phyloP scores from a whole-genome alignment of 2,797 vertebrate species.

The Pipistrellus pygmaeus region DNA sequence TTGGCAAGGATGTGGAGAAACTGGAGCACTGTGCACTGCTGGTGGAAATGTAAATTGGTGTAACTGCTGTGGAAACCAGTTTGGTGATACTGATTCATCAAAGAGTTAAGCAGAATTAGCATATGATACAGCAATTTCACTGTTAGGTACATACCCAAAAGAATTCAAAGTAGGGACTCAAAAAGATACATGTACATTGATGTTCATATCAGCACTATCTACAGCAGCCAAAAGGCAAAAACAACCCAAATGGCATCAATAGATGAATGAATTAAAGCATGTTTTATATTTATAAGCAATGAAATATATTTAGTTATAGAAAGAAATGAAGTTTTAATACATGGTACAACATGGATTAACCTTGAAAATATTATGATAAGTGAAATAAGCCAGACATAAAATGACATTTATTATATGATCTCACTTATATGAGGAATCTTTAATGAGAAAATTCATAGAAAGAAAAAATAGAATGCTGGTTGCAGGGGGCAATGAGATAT shows the following conservation, averaged over 20 bases:
- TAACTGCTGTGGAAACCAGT: not conserved
- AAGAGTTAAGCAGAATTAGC: not conserved
- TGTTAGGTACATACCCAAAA: not conserved
- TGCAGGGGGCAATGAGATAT: not conserved
- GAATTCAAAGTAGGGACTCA: not conserved
- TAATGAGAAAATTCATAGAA: constrained; percentile 3
- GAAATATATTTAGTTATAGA: not conserved
- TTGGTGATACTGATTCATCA: not conserved
- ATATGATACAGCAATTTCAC: not conserved
- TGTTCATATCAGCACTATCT: not conserved
- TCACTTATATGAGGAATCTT: not conserved
- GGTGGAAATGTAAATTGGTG: not conserved
- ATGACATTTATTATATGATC: not conserved
- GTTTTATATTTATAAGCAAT: not conserved
- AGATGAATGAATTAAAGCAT: not conserved
- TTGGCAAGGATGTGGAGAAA: not conserved
- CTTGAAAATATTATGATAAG: not conserved
- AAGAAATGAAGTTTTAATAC: not conserved
- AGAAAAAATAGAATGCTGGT: not conserved
- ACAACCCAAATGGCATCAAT: not conserved
- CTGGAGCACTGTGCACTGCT: not conserved
- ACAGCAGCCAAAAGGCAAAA: not conserved
- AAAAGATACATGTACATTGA: not conserved
- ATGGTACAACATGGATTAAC: not conserved
- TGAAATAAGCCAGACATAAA: not conserved